A percentile compares a stretch with the other conserved stretches of the same genome.
Conservation (phyloP, 1,140 invertebrate species). For the Callitettix versicolor region DNA sequence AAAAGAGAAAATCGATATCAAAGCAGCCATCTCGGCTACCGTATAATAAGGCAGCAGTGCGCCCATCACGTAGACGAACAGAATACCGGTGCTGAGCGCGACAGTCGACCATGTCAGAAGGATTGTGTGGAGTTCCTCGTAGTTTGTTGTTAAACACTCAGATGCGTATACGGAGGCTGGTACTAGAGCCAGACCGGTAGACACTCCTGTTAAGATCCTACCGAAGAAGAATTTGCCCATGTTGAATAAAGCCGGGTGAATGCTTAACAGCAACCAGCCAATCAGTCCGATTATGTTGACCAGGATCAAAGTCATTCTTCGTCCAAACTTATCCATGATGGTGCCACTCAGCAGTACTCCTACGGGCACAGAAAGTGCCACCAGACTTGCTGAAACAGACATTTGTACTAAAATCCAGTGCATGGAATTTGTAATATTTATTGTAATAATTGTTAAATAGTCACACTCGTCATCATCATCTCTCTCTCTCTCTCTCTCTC, state of each 20-base stretch:
- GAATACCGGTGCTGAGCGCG: slow-evolving; percentile 24
- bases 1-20: slow-evolving; percentile 31
- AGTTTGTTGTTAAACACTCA: slow-evolving; percentile 37
- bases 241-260: slow-evolving; percentile 18
- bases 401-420: background rate
- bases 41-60: slow-evolving; percentile 36
- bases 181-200: slow-evolving; percentile 21
- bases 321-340: slow-evolving; percentile 50
- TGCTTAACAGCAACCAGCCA: slow-evolving; percentile 41
- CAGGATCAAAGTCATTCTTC: slow-evolving; percentile 42
- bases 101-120: slow-evolving; percentile 27
- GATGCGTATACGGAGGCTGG: slow-evolving; percentile 32
- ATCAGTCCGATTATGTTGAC: slow-evolving; percentile 39
- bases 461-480: too few species aligned
- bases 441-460: background rate
- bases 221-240: slow-evolving; percentile 34
- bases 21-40: slow-evolving; percentile 36
- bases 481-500: too few species aligned
- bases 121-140: slow-evolving; percentile 26
- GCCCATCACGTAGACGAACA: slow-evolving; percentile 26
- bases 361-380: slow-evolving; percentile 40
- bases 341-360: slow-evolving; percentile 41
- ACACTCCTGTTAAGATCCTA: slow-evolving; percentile 38
- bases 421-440: background rate
- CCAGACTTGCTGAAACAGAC: slow-evolving; percentile 41